phyloP scores from a whole-genome alignment of 2,797 vertebrate species.

The Ptychobarbus kaznakovi region DNA sequence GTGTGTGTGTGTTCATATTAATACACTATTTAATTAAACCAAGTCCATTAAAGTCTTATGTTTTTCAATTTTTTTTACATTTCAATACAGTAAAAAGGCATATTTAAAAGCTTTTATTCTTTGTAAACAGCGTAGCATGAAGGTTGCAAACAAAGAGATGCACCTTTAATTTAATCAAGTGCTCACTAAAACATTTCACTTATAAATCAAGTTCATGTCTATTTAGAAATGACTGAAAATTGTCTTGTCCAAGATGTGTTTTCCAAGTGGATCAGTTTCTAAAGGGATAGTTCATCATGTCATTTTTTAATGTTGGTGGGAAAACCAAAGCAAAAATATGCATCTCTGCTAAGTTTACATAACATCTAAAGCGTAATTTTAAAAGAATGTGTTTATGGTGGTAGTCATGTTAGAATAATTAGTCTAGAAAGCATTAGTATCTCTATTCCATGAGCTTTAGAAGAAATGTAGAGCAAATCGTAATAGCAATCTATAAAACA shows the following conservation, averaged over 20 bases:
- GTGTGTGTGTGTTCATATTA: background rate
- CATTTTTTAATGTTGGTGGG: background rate
- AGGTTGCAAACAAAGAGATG: background rate
- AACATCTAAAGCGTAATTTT: background rate
- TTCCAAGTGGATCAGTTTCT: background rate
- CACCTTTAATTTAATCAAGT: background rate
- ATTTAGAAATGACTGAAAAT: background rate
- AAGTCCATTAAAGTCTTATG: background rate
- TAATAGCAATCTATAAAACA: background rate
- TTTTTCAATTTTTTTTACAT: background rate
- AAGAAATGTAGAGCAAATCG: background rate
- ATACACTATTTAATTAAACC: background rate
- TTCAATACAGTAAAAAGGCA: background rate
- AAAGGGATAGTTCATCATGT: background rate
- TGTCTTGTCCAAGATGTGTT: background rate
- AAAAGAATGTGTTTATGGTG: background rate
- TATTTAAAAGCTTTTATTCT: background rate
- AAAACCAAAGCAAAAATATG: background rate
- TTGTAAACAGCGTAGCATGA: background rate
- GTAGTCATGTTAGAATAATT: background rate
- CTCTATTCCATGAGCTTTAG: background rate
- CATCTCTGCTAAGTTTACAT: background rate
- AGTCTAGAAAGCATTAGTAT: background rate
- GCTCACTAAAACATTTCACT: background rate
- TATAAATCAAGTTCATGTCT: background rate